Base-by-base conservation (phyloP, 2,797 vertebrate species). In the Columba guinea region DNA sequence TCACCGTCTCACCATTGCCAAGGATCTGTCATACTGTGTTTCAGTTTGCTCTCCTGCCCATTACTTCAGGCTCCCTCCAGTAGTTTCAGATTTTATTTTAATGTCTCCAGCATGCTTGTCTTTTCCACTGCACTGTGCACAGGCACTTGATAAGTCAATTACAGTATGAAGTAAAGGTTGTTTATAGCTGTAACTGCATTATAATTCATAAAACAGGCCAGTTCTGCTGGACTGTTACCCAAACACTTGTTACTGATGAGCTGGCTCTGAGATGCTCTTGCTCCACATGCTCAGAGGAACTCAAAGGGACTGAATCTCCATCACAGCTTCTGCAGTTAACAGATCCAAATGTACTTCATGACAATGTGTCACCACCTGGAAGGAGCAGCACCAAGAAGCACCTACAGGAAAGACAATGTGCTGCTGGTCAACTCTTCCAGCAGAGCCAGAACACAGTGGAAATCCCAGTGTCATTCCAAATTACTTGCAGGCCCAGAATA, bases 181-280 rank as follows among this genome's bases (percentile, higher is more conserved):
- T 69, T 93, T 82, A 84, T 65, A 90, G 70, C 28, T 3, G 2
- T 75, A 73, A 79, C 8, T 32, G 48, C 49, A 71, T 75, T 81
- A 88, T 51, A 51, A 81, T 75, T 88, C 48, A 28, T 78, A 53
- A 41, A 48, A 58, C 49, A 53, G 55, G 46, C 21, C 51, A 76
- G 55, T 65, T 81, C 58, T 69, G 46, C 46, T 62, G 55, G 32
- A 60, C 44, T 30, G n/a, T 46, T 94, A 78, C 11, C 19, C 55
- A 68, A 21, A 65, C 0, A 0, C 14, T 73, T 1, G 0, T 53
- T 46, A 82, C 17, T 1, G 2, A 21, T 41, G 60, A 69, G 30
- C 48, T 82, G 35, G 11, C 55, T 70, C 67, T 0, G 0, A 64
- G 58, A 6, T 28, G 21, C 41, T 89, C 48, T 74, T 1, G 0